These are phyloP conservation scores for Otus sunia DNA, from an alignment of 2,113 vertebrate genomes.

Conservation along the genomic window DNA sequence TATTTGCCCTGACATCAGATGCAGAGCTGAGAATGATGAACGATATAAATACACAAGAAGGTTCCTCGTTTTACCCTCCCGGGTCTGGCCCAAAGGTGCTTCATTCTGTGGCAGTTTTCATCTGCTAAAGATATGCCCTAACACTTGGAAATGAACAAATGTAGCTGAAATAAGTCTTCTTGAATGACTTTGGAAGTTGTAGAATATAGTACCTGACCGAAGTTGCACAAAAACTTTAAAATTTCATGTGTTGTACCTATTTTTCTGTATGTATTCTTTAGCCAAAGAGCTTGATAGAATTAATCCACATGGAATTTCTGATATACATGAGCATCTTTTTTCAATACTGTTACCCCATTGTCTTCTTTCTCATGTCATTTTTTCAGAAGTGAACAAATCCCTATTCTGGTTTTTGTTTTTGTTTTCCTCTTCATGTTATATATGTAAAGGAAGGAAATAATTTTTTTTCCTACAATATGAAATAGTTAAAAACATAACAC, in stretches of 20 bases:
- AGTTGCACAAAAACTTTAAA: background rate
- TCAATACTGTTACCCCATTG: background rate
- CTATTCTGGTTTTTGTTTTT: background rate
- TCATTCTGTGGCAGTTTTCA: background rate
- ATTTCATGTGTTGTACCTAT: background rate
- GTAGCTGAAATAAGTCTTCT: background rate
- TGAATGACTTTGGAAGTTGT: background rate
- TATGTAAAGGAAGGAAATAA: background rate
- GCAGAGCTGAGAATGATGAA: background rate
- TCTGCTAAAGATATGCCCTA: background rate
- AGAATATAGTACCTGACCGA: background rate
- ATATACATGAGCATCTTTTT: background rate
- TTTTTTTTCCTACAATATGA: background rate
- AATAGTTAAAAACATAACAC: background rate
- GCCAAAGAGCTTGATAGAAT: background rate
- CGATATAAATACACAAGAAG: background rate
- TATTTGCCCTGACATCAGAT: background rate
- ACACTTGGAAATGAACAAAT: background rate
- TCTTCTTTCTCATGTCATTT: background rate
- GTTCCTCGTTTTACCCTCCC: background rate
- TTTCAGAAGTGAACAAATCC: background rate
- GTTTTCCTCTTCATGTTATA: background rate
- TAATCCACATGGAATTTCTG: background rate
- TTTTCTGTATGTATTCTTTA: background rate
- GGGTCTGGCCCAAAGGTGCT: background rate